phyloP scores from a whole-genome alignment of 2,888 invertebrate species.

The Diarsia brunnea region DNA sequence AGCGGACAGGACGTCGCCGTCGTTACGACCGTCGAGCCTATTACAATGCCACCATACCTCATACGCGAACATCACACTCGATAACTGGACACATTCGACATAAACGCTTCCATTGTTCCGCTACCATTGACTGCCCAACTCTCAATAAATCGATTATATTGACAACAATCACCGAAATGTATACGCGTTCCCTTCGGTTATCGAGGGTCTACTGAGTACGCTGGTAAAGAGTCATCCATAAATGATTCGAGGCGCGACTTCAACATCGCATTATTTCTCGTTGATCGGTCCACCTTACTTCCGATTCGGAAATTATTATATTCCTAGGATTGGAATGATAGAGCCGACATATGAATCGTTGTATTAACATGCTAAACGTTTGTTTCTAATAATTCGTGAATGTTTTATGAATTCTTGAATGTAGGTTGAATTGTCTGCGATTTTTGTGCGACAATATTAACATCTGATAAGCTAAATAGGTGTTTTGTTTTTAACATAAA shows the following conservation, averaged over 20 bases:
- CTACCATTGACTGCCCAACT: constrained; percentile 82
- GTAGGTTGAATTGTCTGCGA: constrained; percentile 77
- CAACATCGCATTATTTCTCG: constrained; percentile 88
- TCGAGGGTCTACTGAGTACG: constrained; percentile 55
- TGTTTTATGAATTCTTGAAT: constrained; percentile 79
- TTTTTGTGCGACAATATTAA: constrained; percentile 55
- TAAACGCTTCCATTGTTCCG: constrained; percentile 78
- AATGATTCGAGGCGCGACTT: constrained; percentile 88
- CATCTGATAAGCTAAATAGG: constrained; percentile 53
- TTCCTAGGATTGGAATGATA: constrained; percentile 85
- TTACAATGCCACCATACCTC: constrained; percentile 89
- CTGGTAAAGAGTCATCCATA: constrained; percentile 82
- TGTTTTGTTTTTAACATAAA: constrained; percentile 52
- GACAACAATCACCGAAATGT: constrained; percentile 80
- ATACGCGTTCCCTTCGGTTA: constrained; percentile 62
- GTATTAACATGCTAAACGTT: constrained; percentile 82
- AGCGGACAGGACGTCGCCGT: constrained; percentile 90
- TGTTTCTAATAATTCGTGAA: constrained; percentile 81
- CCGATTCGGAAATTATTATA: constrained; percentile 90
- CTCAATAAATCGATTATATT: constrained; percentile 71
- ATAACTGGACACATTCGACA: constrained; percentile 75
- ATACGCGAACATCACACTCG: constrained; percentile 81
- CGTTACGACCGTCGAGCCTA: constrained; percentile 89
- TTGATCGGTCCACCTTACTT: constrained; percentile 88
- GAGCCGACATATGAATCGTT: constrained; percentile 81